Evolutionary conservation across 2,797 vertebrate species (phyloP).

Genomic region (Eurystomus glaucurus): DNA sequence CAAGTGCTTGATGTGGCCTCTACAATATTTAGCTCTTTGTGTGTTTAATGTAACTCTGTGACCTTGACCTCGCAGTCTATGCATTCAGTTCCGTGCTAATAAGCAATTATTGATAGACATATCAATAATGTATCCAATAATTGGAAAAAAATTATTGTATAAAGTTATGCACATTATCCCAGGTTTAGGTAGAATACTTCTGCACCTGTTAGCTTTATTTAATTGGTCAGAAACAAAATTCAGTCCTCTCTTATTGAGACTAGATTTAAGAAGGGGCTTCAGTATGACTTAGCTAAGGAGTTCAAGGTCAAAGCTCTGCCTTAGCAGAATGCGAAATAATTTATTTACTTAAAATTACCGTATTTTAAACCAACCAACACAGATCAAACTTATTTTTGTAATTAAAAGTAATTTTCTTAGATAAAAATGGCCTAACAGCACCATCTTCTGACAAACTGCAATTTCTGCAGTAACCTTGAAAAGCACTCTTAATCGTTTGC

Average conservation of each 20-base stretch:
- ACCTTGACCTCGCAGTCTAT: neutral
- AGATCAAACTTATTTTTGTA: slow-evolving; percentile 1
- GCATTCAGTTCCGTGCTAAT: neutral
- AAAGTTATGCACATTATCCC: neutral
- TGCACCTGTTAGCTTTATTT: neutral
- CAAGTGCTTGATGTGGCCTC: neutral
- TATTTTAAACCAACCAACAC: slow-evolving; percentile 21
- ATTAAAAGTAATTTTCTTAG: slow-evolving; percentile 16
- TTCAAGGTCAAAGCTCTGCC: slow-evolving; percentile 33
- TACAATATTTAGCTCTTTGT: neutral
- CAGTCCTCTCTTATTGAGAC: neutral
- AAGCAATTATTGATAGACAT: neutral
- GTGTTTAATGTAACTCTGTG: neutral
- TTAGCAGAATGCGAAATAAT: slow-evolving; percentile 12
- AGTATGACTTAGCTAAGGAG: neutral
- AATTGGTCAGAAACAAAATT: neutral
- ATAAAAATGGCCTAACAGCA: slow-evolving; percentile 72
- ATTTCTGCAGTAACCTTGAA: slow-evolving; percentile 62
- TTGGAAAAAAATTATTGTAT: fast-evolving
- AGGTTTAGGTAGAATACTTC: neutral
- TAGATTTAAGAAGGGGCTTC: neutral
- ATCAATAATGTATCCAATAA: neutral
- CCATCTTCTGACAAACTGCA: slow-evolving; percentile 77
- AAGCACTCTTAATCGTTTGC: slow-evolving; percentile 13
- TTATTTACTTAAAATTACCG: slow-evolving; percentile 18